Base-by-base conservation (phyloP, 2,888 invertebrate genomes). In the Noctua pronuba region DNA sequence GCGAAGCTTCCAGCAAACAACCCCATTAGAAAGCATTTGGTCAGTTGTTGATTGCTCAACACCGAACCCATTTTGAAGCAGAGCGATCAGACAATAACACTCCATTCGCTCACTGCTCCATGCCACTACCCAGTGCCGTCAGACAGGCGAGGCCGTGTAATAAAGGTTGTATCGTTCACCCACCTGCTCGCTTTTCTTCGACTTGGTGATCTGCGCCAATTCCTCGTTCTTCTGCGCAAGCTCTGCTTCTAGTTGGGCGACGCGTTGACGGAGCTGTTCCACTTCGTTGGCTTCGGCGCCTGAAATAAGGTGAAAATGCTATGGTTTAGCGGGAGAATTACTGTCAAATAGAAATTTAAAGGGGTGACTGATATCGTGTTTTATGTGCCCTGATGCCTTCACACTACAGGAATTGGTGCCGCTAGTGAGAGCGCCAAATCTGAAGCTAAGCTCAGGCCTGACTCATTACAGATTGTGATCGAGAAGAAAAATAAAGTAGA, bases 181-280 rank as follows among this genome's bases (percentile, higher is more conserved):
- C 55, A 95, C 96, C 95, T 96, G 96, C 88, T 96, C 96, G 73
- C 94, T 96, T 90, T 96, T 96, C 91, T 94, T 94, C 7, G 95
- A 95, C 89, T 96, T 96, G 85, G 94, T 95, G 89, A 95, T 96
- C 92, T 94, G 97, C 88, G 91, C 97, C 88, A 98, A 96, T 95
- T 99, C 99, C 82, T 98, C 98, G 92, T 98, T 99, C 95, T 98
- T 98, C 92, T 97, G 97, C 91, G 98, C 98, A 73, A 99, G 93
- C 92, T 99, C 99, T 28, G 97, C 97, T 92, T 99, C 98, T 79
- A 99, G 95, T 89, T 98, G 98, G 88, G 99, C 99, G 44, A 98
- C 98, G 92, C 98, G 98, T 92, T 98, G 97, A 90, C 99, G 97
- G 75, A 99, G 95, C 92, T 98, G 98, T 77, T 98, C 97, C 80